A percentile compares a stretch with the other conserved stretches of the same genome.
Evolutionary conservation across 2,797 vertebrate genomes (phyloP).

Genomic region (Echeneis naucrates): DNA sequence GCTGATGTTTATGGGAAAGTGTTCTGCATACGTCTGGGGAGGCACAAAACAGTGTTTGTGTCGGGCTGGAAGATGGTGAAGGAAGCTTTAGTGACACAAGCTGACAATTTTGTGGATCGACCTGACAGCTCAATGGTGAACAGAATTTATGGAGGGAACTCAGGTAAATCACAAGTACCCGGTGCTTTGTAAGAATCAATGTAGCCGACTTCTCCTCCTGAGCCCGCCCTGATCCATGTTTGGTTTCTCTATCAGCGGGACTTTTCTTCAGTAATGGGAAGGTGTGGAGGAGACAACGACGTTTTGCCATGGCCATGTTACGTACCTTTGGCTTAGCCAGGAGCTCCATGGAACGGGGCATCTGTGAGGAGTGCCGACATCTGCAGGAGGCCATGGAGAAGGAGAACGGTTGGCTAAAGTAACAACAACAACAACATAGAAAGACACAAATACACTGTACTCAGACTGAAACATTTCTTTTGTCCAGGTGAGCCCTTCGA

Average conservation of each 20-base stretch:
- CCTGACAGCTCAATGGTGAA: constrained; percentile 68
- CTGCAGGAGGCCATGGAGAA: constrained; percentile 77
- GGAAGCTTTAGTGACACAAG: constrained; percentile 86
- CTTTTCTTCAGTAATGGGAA: constrained; percentile 82
- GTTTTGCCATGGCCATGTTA: constrained; percentile 80
- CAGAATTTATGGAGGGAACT: constrained; percentile 70
- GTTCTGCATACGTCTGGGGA: constrained; percentile 76
- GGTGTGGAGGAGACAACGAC: constrained; percentile 80
- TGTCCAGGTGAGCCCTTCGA: constrained; percentile 77
- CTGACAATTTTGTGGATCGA: constrained; percentile 84
- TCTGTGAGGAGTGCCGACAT: constrained; percentile 76
- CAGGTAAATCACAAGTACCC: constrained; percentile 76
- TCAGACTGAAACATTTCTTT: constrained; percentile 8
- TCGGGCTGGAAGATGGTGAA: constrained; percentile 85
- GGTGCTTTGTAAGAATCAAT: not conserved
- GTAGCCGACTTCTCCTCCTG: not conserved
- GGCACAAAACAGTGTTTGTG: constrained; percentile 71
- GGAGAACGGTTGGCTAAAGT: constrained; percentile 69
- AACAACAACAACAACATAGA: not conserved
- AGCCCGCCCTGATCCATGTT: not conserved
- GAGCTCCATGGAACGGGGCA: constrained; percentile 72
- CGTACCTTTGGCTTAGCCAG: constrained; percentile 78
- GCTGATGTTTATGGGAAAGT: constrained; percentile 85
- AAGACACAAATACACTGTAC: not conserved
- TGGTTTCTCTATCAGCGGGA: constrained; percentile 57